Base-by-base conservation (phyloP, 53 echinoderm and acorn worm genomes). In the Henricia sp. region DNA sequence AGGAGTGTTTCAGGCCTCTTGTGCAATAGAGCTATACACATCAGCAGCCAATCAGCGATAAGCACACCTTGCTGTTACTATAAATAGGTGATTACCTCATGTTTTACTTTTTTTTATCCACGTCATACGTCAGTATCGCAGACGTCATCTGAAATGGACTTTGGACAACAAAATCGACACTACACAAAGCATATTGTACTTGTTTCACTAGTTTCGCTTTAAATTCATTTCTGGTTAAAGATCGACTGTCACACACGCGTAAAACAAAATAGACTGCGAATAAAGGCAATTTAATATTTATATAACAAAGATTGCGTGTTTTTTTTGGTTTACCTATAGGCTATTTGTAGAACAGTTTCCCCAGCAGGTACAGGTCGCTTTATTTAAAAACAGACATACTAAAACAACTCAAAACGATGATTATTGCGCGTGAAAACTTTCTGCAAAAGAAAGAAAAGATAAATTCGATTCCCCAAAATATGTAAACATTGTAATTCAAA, bases 51-150 rank as follows among this genome's bases (percentile, higher is more conserved):
- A 78, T 78, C 78, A 62, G 62, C 42, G 50, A 35, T 19, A 1
- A 46, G 78, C 78, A 78, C 78, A 60, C 74, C 74, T 35, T 36
- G 54, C 3, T 68, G 68, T 70, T 70, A 27, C 78, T 63, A 78
- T 58, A 33, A 48, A 19, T 34, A 29, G n/a, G 60, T 63, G 78
- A 78, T 78, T 78, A 78, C 78, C 38, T 78, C 78, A 78, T 63
- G 37, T 52, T 35, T 74, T 74, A 10, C 37, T 54, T 6, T 4
- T 3, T 0, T 0, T n/a, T 17, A 27, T 20, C 1, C 21, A 4
- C 21, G 37, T 4, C 35, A 24, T 19, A 44, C 23, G 36, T 27
- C 13, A 4, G 19, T 30, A 72, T 6, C 30, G 50, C 21, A 48
- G 19, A 74, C 53, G 55, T 74, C 53, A 54, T 54, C 55, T 24